Conservation (phyloP, 2,797 vertebrate species). For the Perodicticus potto region DNA sequence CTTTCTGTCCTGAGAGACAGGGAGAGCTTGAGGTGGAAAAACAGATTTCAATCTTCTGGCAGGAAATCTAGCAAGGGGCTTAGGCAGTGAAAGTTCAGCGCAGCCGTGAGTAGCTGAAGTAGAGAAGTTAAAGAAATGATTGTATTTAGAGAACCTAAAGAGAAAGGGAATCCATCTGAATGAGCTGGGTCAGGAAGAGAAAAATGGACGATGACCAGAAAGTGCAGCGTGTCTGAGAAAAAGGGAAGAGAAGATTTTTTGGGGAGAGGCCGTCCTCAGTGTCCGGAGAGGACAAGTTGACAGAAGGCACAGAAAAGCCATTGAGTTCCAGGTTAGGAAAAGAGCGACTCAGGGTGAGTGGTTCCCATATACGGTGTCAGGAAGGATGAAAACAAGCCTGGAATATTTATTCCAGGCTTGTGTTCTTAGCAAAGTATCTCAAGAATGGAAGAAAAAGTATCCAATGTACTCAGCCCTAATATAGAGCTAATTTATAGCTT, state of each 20-base stretch:
- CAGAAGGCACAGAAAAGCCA: neutral
- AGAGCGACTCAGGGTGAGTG: fast-evolving
- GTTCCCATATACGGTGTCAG: neutral
- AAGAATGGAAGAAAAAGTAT: too few species aligned
- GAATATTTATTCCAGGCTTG: too few species aligned
- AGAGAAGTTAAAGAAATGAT: neutral
- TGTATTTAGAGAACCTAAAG: neutral
- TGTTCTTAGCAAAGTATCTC: too few species aligned
- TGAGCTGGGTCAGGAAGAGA: neutral
- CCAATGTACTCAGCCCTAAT: too few species aligned
- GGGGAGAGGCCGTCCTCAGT: neutral
- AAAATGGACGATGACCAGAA: neutral
- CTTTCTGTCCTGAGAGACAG: neutral
- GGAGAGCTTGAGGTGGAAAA: neutral
- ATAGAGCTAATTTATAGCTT: too few species aligned
- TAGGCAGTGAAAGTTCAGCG: too few species aligned
- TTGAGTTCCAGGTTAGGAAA: neutral
- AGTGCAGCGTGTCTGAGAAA: neutral
- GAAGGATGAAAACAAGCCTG: neutral
- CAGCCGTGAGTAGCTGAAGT: fast-evolving
- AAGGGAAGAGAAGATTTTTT: neutral
- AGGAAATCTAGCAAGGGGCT: neutral
- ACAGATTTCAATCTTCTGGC: neutral
- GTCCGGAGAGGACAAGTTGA: neutral
- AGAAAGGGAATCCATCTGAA: neutral